Conservation (phyloP, 2,113 vertebrate genomes). For the Alligator sinensis region DNA sequence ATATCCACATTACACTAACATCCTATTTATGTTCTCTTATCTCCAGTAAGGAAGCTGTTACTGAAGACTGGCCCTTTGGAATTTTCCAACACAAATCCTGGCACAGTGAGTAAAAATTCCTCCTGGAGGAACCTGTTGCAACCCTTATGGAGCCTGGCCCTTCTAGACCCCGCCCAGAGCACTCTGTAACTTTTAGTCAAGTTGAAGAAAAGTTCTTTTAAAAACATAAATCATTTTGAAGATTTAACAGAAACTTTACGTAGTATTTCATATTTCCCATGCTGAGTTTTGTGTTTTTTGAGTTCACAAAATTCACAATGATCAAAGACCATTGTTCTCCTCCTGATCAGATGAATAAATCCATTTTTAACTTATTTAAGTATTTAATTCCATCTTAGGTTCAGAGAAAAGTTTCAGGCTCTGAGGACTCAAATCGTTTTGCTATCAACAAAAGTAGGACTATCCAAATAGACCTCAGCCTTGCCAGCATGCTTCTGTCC, state of each 20-base stretch:
- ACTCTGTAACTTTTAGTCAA: too few relatives aligned
- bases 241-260: not conserved
- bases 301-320: not conserved
- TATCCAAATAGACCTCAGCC: not conserved
- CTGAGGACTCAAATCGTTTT: not conserved
- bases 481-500: not conserved
- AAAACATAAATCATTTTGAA: not conserved
- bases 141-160: too few relatives aligned
- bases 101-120: not conserved
- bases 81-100: not conserved
- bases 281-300: not conserved
- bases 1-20: not conserved
- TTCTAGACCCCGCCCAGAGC: too few relatives aligned
- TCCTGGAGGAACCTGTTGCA: too few relatives aligned
- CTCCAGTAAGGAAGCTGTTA: not conserved
- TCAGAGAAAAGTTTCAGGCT: not conserved
- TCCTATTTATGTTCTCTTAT: not conserved
- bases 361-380: not conserved
- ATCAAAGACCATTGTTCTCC: not conserved
- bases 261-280: not conserved
- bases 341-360: not conserved
- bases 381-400: not conserved
- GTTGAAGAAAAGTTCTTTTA: too few relatives aligned
- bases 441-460: not conserved
- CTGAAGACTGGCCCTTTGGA: not conserved